A percentile compares a stretch with the other conserved stretches of the same genome.
phyloP scores from a whole-genome alignment of 2,797 vertebrate species.

The Loriculus beryllinus region DNA sequence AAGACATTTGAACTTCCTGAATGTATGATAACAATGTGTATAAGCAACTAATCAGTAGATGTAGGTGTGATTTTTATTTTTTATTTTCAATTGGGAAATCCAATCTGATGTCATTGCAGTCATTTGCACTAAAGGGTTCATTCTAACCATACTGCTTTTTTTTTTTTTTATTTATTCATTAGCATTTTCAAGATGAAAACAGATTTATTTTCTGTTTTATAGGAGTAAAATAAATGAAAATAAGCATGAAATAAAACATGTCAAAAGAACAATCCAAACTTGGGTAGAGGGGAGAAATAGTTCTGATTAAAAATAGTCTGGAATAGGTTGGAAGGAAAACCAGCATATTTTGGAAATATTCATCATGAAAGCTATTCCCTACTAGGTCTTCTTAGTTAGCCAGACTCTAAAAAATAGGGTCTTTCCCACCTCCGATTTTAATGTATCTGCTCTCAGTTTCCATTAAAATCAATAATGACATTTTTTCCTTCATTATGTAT shows the following conservation, averaged over 20 bases:
- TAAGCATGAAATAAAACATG: neutral
- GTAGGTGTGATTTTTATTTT: neutral
- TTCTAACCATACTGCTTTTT: fast-evolving
- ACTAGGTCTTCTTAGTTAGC: neutral
- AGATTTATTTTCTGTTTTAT: neutral
- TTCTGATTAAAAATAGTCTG: neutral
- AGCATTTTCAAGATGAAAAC: neutral
- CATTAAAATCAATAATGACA: neutral
- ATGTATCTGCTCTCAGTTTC: neutral
- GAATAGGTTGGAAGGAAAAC: neutral
- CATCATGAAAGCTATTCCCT: neutral
- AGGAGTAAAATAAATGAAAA: neutral
- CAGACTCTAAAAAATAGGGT: neutral
- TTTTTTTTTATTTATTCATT: neutral
- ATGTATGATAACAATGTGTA: neutral
- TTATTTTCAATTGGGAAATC: fast-evolving
- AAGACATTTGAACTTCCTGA: neutral
- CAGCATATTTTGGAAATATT: neutral
- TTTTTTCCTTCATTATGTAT: neutral
- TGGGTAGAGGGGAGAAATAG: neutral
- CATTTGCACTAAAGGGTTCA: neutral
- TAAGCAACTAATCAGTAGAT: neutral
- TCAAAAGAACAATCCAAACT: neutral
- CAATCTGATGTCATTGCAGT: neutral
- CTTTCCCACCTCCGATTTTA: neutral